Base-by-base conservation (phyloP, 23 tunicate genomes). In the Phallusia fumigata region DNA sequence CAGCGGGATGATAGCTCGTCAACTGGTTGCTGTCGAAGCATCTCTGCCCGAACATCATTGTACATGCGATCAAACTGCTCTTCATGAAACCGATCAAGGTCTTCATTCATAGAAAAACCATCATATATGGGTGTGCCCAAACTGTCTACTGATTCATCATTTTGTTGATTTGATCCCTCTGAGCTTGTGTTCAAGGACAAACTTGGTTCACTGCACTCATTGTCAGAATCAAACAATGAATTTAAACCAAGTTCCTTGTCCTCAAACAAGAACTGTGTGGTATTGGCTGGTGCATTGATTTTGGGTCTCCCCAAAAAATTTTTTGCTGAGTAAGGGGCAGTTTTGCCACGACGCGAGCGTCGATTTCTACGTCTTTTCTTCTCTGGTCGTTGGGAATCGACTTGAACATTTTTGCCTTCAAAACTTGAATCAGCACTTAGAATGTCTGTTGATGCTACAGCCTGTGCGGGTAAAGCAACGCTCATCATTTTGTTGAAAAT, bases 1-100 rank as follows among this genome's bases (percentile, higher is more conserved):
- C 91, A 87, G 11, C 86, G 82, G 2, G 91, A 65, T 13, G 82
- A 51, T 2, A 87, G 78, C 53, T 34, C 69, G 2, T 81, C 82
- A 28, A 44, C 49, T 5, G 91, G 75, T 64, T 87, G 73, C 21
- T 65, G 82, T 52, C 86, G 35, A 22, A 87, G 78, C 82, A 87
- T 45, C 35, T 87, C 91, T 24, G 78, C 78, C 35, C 82, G 65
- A 18, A 81, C 65, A 58, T 87, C 91, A 31, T 87, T 81, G 53
- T 87, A 87, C 91, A 87, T 81, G 52, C 86, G 65, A 18, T 87
- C 91, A 76, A 87, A 87, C 32, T 82, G 85, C 26, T 82, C 64
- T 8, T 34, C 64, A 64, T 81, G 36, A 30, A 81, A 80, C 24
- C 35, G 35, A 76, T 87, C 86, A 19, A 31, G 2, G 47, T 82